These are phyloP conservation scores for Diploptera punctata DNA, from an alignment of 2,888 invertebrate genomes.

Conservation along the genomic window DNA sequence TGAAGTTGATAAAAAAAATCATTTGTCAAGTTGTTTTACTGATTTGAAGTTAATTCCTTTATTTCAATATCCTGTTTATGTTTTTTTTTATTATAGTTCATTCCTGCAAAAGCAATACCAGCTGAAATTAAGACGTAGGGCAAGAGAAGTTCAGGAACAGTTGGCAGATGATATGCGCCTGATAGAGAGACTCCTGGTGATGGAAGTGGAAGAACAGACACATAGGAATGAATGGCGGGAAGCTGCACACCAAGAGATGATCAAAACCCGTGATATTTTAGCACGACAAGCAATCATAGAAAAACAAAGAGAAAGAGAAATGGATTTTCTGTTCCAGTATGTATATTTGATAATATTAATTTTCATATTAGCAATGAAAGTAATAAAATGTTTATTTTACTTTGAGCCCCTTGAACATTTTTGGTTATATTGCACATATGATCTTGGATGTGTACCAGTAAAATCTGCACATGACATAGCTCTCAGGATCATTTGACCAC, in stretches of 20 bases:
- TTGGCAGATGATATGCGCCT: constrained; percentile 33
- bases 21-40: no score
- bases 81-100: constrained; percentile 26
- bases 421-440: no score
- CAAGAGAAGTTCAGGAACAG: constrained; percentile 38
- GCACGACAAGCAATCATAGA: constrained; percentile 35
- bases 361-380: no score
- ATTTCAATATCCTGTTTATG: no score
- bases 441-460: no score
- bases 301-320: constrained; percentile 35
- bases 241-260: constrained; percentile 20
- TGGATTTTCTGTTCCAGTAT: constrained; percentile 43
- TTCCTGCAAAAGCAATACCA: constrained; percentile 39
- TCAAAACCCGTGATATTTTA: constrained; percentile 13
- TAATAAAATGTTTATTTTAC: no score
- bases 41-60: no score
- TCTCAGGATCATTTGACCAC: no score
- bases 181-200: constrained; percentile 23
- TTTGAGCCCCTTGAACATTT: no score
- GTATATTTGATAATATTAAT: background rate
- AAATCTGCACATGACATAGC: no score
- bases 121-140: constrained; percentile 37
- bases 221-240: constrained; percentile 3
- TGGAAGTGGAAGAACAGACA: constrained; percentile 9
- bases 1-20: no score